phyloP scores from a whole-genome alignment of 1,140 invertebrate species.

The Phthorimaea operculella region DNA sequence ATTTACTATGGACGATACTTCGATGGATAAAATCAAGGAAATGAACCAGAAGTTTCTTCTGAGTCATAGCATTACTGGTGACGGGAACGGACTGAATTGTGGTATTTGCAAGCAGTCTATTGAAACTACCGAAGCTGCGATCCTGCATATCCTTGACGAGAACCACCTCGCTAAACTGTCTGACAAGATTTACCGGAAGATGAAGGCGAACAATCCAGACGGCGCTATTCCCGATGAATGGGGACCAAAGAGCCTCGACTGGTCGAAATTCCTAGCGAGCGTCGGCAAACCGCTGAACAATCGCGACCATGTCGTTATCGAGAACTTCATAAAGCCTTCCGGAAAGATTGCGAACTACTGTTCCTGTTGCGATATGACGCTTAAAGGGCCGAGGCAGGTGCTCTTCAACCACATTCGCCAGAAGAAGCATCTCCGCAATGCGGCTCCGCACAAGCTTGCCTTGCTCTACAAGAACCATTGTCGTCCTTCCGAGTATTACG shows the following conservation, averaged over 20 bases:
- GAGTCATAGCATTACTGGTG: slow-evolving; percentile 32
- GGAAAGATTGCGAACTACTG: slow-evolving; percentile 57
- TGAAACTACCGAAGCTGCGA: slow-evolving; percentile 34
- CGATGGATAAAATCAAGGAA: slow-evolving; percentile 45
- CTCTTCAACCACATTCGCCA: slow-evolving; percentile 62
- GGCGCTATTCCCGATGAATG: slow-evolving; percentile 51
- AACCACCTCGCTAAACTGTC: slow-evolving; percentile 49
- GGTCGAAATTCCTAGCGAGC: slow-evolving; percentile 52
- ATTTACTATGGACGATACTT: slow-evolving; percentile 29
- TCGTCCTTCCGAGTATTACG: slow-evolving; percentile 51
- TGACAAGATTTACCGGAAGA: slow-evolving; percentile 46
- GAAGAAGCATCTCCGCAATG: slow-evolving; percentile 58
- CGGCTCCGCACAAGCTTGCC: slow-evolving; percentile 44
- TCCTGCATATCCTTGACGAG: slow-evolving; percentile 54
- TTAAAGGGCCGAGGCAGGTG: slow-evolving; percentile 55
- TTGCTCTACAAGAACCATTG: slow-evolving; percentile 52
- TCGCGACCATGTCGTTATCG: slow-evolving; percentile 51
- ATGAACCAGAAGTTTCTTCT: slow-evolving; percentile 49
- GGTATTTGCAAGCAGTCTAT: slow-evolving; percentile 39
- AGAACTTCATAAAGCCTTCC: slow-evolving; percentile 56
- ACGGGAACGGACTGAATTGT: slow-evolving; percentile 29
- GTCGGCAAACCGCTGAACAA: slow-evolving; percentile 47
- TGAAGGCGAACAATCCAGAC: slow-evolving; percentile 36
- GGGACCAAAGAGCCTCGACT: slow-evolving; percentile 55
- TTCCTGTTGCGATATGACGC: slow-evolving; percentile 53